Evolutionary conservation across 1,140 invertebrate genomes (phyloP).

Genomic region (Neomicropteryx cornuta): DNA sequence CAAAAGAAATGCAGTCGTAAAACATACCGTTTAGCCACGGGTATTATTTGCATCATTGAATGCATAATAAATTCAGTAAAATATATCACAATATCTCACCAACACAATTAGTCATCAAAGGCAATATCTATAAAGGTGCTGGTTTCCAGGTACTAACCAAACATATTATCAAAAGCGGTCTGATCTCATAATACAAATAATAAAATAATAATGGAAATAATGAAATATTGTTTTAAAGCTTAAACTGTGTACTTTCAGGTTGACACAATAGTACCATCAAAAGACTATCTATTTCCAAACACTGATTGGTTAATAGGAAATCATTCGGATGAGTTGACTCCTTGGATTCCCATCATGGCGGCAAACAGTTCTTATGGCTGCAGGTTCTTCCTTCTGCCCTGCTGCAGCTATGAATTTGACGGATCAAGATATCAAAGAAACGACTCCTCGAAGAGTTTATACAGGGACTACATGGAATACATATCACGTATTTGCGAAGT

Average conservation of each 20-base stretch:
- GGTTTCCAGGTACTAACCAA: too few relatives aligned
- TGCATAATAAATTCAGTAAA: too few relatives aligned
- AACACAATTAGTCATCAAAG: too few relatives aligned
- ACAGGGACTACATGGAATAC: slow-evolving; percentile 77
- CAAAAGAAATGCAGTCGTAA: too few relatives aligned
- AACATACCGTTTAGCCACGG: too few relatives aligned
- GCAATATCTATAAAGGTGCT: too few relatives aligned
- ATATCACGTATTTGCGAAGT: slow-evolving; percentile 52
- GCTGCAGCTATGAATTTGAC: slow-evolving; percentile 87
- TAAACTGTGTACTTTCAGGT: slow-evolving; percentile 38
- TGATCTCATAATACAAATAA: too few relatives aligned
- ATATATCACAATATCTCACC: too few relatives aligned
- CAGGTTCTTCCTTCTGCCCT: slow-evolving; percentile 86
- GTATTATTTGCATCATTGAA: too few relatives aligned
- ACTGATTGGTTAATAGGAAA: slow-evolving; percentile 95
- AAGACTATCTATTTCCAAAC: slow-evolving; percentile 57
- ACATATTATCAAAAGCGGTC: too few relatives aligned
- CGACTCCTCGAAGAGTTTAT: slow-evolving; percentile 59
- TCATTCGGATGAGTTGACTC: slow-evolving; percentile 96
- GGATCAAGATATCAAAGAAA: slow-evolving; percentile 67
- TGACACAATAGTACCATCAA: slow-evolving; percentile 56
- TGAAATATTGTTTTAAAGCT: too few relatives aligned
- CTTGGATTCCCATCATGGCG: slow-evolving; percentile 93
- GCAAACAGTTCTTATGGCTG: slow-evolving; percentile 55
- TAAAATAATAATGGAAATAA: too few relatives aligned